phyloP scores from a whole-genome alignment of 1,140 invertebrate genomes.

The Macrosteles quadrilineatus region DNA sequence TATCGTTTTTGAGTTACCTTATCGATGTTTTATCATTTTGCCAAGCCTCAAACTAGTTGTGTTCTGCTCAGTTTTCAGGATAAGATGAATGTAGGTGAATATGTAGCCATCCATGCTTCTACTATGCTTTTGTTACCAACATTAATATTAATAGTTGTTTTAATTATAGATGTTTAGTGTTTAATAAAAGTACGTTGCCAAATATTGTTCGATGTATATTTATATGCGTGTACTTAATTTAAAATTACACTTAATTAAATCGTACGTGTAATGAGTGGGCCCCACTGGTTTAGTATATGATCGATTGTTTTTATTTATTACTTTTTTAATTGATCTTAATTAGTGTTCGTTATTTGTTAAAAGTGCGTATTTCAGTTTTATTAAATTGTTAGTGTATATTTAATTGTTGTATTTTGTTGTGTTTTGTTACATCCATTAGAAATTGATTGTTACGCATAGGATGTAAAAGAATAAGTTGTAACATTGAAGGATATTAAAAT shows the following conservation, averaged over 20 bases:
- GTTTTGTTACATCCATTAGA: neutral
- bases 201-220: constrained; percentile 23
- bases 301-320: neutral
- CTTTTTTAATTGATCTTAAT: neutral
- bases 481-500: neutral
- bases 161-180: constrained; percentile 16
- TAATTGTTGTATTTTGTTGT: neutral
- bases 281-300: neutral
- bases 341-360: constrained; percentile 8
- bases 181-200: neutral
- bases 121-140: constrained; percentile 22
- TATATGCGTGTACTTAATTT: neutral
- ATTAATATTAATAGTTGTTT: constrained; percentile 18
- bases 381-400: neutral
- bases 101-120: neutral
- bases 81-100: constrained; percentile 23
- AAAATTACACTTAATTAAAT: neutral
- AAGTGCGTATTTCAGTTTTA: neutral
- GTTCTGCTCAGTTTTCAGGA: neutral
- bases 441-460: neutral
- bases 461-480: neutral
- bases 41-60: neutral
- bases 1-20: neutral
- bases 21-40: constrained; percentile 8
- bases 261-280: neutral